These are phyloP conservation scores for Reticulitermes lucifugus DNA, from an alignment of 2,888 invertebrate genomes.

Conservation along the genomic window DNA sequence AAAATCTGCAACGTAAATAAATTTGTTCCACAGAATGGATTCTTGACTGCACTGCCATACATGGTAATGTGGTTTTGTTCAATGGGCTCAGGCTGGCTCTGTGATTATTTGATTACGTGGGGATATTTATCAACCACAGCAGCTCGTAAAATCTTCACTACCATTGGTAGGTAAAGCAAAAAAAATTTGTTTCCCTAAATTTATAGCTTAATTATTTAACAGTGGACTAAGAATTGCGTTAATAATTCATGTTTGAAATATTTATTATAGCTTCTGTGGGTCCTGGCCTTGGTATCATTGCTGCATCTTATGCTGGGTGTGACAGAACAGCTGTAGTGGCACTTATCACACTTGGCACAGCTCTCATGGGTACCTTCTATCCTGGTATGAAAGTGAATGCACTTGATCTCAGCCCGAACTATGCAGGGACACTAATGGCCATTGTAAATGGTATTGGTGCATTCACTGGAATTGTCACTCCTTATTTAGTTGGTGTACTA, in stretches of 20 bases:
- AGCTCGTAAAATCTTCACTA: constrained; percentile 75
- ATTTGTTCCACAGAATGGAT: constrained; percentile 65
- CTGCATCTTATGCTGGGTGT: constrained; percentile 77
- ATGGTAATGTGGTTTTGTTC: constrained; percentile 75
- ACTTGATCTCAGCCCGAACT: constrained; percentile 75
- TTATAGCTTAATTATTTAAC: too few species aligned
- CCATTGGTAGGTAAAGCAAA: constrained; percentile 69
- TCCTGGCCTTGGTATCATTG: constrained; percentile 75
- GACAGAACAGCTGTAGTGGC: constrained; percentile 71
- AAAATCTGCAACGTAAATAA: too few species aligned
- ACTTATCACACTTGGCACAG: constrained; percentile 76
- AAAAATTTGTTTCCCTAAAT: too few species aligned
- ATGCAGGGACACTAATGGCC: constrained; percentile 76
- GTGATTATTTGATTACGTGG: constrained; percentile 75
- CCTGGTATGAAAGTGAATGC: constrained; percentile 79
- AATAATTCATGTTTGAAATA: not conserved
- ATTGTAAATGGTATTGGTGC: constrained; percentile 79
- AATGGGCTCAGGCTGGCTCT: constrained; percentile 73
- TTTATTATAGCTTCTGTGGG: constrained; percentile 66
- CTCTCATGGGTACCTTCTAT: constrained; percentile 77
- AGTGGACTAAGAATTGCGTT: not conserved
- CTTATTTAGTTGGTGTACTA: constrained; percentile 74
- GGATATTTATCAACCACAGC: constrained; percentile 68
- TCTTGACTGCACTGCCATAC: constrained; percentile 74
- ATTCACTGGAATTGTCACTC: constrained; percentile 77